Conservation (phyloP, 2,113 vertebrate genomes). For the Herpetotheres cachinnans region DNA sequence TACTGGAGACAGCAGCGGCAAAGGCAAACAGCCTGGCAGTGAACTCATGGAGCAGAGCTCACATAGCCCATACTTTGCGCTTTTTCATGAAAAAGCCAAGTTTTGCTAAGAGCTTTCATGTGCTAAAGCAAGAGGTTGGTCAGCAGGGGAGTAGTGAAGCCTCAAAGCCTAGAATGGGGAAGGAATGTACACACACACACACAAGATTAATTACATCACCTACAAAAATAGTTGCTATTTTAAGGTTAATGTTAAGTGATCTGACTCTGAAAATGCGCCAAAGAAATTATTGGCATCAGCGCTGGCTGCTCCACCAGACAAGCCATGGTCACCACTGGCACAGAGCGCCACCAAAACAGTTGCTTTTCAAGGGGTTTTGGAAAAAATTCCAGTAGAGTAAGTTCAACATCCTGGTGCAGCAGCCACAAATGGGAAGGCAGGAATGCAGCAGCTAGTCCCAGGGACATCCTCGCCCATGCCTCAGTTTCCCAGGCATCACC, state of each 20-base stretch:
- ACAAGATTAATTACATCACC: neutral
- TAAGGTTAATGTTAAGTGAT: constrained; percentile 32
- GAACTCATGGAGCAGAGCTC: neutral
- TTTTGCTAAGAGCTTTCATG: neutral
- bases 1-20: neutral
- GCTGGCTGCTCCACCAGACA: neutral
- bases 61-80: neutral
- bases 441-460: neutral
- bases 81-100: neutral
- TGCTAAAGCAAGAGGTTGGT: neutral
- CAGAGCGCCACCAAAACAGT: neutral
- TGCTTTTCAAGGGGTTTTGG: neutral
- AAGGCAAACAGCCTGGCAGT: neutral
- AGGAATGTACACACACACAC: neutral
- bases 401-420: neutral
- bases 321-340: neutral
- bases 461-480: neutral
- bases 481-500: neutral
- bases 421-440: neutral
- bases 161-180: neutral
- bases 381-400: neutral
- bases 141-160: neutral
- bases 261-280: constrained; percentile 33
- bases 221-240: constrained; percentile 42
- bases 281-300: neutral